Percentiles rank a stretch among this genome's conserved stretches.
Conservation (phyloP, 2,888 invertebrate genomes). For the Ptychoptera contaminata region DNA sequence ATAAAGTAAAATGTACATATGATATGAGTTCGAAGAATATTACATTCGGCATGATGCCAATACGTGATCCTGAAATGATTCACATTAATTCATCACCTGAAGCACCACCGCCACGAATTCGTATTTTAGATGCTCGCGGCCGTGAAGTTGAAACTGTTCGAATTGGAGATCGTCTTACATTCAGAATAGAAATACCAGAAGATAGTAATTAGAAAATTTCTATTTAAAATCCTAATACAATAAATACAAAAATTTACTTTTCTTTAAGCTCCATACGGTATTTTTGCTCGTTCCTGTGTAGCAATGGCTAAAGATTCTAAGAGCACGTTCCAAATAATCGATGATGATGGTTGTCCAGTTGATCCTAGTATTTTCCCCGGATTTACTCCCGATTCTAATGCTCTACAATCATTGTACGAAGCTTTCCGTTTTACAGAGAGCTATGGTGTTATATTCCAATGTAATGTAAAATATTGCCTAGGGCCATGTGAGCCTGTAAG, state of each 20-base stretch:
- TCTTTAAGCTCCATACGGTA: constrained; percentile 77
- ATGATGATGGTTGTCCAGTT: constrained; percentile 87
- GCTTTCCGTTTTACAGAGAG: constrained; percentile 93
- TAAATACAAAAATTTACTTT: constrained; percentile 10
- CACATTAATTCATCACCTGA: constrained; percentile 90
- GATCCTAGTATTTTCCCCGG: constrained; percentile 89
- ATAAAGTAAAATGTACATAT: constrained; percentile 91
- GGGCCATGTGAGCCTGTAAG: constrained; percentile 86
- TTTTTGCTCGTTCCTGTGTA: constrained; percentile 88
- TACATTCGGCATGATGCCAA: constrained; percentile 95
- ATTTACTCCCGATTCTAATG: constrained; percentile 80
- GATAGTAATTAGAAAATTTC: constrained; percentile 54
- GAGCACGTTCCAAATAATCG: constrained; percentile 91
- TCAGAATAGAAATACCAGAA: constrained; percentile 92
- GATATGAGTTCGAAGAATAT: constrained; percentile 94
- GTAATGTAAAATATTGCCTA: constrained; percentile 90
- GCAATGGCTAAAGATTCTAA: constrained; percentile 95
- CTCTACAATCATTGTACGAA: constrained; percentile 80
- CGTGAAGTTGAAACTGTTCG: constrained; percentile 88
- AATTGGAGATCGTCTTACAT: constrained; percentile 85
- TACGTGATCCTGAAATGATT: constrained; percentile 90
- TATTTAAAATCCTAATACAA: constrained; percentile 1
- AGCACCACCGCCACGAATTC: constrained; percentile 85
- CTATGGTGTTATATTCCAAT: constrained; percentile 93
- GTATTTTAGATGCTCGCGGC: constrained; percentile 71